Conservation (phyloP, 2,113 vertebrate genomes). For the Hepsetus odoe region DNA sequence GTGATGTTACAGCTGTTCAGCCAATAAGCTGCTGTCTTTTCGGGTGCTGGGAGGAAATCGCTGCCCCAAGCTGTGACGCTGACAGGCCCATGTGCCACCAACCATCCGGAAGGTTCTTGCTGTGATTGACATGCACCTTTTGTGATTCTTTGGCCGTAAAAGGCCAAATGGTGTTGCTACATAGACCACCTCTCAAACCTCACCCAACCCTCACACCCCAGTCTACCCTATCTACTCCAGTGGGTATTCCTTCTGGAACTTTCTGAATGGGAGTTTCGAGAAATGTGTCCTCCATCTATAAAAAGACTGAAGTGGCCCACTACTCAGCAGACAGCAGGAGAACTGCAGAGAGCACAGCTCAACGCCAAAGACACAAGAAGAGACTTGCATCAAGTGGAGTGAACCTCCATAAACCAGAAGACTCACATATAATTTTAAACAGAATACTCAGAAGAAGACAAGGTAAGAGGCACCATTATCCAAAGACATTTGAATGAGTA, state of each 20-base stretch:
- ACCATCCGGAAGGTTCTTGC: conserved; percentile 61
- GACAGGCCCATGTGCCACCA: conserved; percentile 45
- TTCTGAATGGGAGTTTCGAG: conserved; percentile 74
- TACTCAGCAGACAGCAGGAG: conserved; percentile 50
- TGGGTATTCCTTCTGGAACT: conserved; percentile 73
- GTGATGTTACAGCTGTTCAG: not conserved
- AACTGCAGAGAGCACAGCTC: conserved; percentile 51
- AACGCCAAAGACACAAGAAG: conserved; percentile 45
- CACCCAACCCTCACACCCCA: conserved; percentile 28
- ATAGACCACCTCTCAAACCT: conserved; percentile 35
- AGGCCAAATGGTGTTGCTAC: conserved; percentile 70
- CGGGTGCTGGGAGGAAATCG: conserved; percentile 56
- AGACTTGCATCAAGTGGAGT: conserved; percentile 32
- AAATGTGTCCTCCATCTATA: conserved; percentile 71
- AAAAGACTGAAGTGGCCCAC: conserved; percentile 60
- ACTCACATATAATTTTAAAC: not conserved
- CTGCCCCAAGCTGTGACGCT: conserved; percentile 63
- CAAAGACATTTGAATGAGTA: not conserved
- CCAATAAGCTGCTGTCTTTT: conserved; percentile 18
- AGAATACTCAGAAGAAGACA: conserved; percentile 44
- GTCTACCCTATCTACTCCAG: conserved; percentile 48
- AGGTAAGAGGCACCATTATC: conserved; percentile 20
- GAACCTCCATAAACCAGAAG: conserved; percentile 40
- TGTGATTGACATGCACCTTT: conserved; percentile 77
- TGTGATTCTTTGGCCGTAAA: conserved; percentile 76